Conservation (phyloP, 2,113 vertebrate genomes). For the Scomber colias region DNA sequence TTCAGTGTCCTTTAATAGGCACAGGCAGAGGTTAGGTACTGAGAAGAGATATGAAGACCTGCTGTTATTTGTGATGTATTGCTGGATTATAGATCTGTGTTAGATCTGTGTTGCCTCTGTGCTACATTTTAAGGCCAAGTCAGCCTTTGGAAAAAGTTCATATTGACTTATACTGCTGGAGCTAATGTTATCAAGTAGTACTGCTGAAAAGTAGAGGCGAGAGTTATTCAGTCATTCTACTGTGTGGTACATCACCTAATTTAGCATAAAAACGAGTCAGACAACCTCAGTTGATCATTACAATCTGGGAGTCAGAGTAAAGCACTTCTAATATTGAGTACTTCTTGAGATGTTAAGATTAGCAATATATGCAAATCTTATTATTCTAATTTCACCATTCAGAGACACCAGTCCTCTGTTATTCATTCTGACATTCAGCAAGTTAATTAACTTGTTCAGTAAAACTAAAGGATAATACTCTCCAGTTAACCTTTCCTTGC, state of each 20-base stretch:
- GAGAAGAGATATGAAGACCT: background rate
- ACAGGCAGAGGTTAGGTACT: background rate
- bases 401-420: background rate
- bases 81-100: background rate
- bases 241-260: background rate
- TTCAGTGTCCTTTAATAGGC: background rate
- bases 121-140: background rate
- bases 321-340: background rate
- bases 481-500: background rate
- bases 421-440: background rate
- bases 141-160: background rate
- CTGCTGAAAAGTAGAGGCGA: background rate
- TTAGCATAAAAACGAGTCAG: background rate
- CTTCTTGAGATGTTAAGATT: background rate
- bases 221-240: background rate
- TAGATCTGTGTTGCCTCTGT: background rate
- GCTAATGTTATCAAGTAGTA: background rate
- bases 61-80: background rate
- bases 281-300: background rate
- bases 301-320: background rate
- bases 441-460: conserved; percentile 20
- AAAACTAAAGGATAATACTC: conserved; percentile 7
- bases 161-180: background rate
- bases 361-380: background rate
- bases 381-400: background rate